phyloP scores from a whole-genome alignment of 2,797 vertebrate species.

The Hipposideros larvatus region DNA sequence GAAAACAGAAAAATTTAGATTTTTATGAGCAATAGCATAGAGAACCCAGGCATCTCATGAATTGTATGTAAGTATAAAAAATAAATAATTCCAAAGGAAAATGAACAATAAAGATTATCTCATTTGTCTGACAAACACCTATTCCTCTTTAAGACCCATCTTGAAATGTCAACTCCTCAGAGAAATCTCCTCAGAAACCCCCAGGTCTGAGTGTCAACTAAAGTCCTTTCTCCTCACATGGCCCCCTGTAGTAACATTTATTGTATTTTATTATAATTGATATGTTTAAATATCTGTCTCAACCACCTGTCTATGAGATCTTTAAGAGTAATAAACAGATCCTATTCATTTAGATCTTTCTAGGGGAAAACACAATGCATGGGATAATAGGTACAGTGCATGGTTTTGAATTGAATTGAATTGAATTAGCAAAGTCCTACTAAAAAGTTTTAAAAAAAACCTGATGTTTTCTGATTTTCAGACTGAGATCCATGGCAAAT shows the following conservation, averaged over 20 bases:
- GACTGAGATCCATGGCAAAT: background rate
- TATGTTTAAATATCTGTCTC: background rate
- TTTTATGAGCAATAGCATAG: background rate
- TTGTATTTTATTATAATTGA: background rate
- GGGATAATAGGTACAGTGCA: background rate
- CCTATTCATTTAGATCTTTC: background rate
- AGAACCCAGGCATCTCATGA: background rate
- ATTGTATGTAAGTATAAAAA: background rate
- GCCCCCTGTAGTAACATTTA: background rate
- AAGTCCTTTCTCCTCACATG: background rate
- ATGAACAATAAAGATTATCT: background rate
- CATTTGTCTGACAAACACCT: background rate
- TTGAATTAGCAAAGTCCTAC: background rate
- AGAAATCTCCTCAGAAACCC: background rate
- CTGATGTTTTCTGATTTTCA: background rate
- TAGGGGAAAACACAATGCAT: background rate
- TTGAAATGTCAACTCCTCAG: background rate
- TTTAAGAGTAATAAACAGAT: background rate
- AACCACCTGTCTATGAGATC: background rate
- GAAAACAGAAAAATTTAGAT: slow-evolving; percentile 22
- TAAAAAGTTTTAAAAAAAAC: background rate
- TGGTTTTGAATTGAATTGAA: background rate
- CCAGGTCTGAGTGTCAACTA: too few species aligned
- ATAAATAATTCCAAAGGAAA: slow-evolving; percentile 31
- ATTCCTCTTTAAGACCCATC: background rate